Conservation (phyloP, 2,888 invertebrate genomes). For the Drosophila cognata region DNA sequence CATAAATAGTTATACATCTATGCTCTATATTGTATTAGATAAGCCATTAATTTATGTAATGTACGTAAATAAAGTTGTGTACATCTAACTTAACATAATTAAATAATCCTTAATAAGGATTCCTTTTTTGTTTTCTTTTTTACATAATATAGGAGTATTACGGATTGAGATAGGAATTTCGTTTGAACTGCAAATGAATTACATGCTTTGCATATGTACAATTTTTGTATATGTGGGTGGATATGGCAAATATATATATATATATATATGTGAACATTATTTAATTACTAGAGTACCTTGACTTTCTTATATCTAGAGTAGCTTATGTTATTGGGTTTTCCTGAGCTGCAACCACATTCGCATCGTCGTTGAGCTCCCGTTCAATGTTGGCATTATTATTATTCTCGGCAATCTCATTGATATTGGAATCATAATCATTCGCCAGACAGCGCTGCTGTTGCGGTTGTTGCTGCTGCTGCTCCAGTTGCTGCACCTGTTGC, state of each 20-base stretch:
- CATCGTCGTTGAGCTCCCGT: conserved; percentile 82
- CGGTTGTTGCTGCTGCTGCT: conserved; percentile 21
- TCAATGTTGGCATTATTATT: conserved; percentile 84
- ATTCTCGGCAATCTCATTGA: conserved; percentile 84
- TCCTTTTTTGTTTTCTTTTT: conserved; percentile 40
- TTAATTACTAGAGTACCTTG: conserved; percentile 3
- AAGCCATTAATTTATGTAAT: conserved; percentile 77
- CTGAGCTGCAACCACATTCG: conserved; percentile 55
- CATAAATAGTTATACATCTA: conserved; percentile 19
- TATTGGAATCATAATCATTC: conserved; percentile 74
- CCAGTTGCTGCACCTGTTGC: conserved; percentile 54
- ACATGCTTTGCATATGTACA: conserved; percentile 39
- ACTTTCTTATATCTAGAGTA: not conserved
- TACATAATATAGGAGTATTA: conserved; percentile 20
- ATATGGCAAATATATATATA: conserved; percentile 35
- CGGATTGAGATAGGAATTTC: conserved; percentile 11
- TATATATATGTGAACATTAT: conserved; percentile 11
- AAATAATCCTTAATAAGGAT: conserved; percentile 5
- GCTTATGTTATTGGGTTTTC: conserved; percentile 51
- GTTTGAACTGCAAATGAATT: conserved; percentile 12
- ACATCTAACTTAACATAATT: conserved; percentile 63
- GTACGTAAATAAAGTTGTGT: conserved; percentile 75
- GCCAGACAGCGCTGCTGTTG: conserved; percentile 45
- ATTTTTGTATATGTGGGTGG: not conserved
- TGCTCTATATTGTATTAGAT: conserved; percentile 47